These are phyloP conservation scores for Dasyornis broadbenti DNA, from an alignment of 2,113 vertebrate species.

Conservation along the genomic window DNA sequence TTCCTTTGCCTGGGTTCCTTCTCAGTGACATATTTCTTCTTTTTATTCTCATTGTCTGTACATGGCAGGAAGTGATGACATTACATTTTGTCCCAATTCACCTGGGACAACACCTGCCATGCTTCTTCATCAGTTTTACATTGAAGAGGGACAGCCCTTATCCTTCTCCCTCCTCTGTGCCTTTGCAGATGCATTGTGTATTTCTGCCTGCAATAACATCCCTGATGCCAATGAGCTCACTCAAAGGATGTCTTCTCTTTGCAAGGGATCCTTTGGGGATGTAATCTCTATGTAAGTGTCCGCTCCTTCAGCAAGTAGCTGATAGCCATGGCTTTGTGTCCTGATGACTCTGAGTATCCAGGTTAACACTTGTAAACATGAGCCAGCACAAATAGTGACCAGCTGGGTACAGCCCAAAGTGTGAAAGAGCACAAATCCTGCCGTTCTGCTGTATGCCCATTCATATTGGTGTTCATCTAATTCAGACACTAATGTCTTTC, in stretches of 20 bases:
- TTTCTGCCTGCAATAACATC: background rate
- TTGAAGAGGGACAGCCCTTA: background rate
- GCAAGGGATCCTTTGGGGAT: background rate
- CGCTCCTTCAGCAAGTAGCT: background rate
- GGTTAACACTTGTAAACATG: background rate
- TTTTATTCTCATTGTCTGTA: background rate
- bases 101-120: background rate
- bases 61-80: background rate
- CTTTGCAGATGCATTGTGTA: background rate
- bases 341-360: background rate
- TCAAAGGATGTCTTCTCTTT: background rate
- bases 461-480: background rate
- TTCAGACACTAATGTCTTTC: background rate
- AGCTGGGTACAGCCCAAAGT: background rate
- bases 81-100: background rate
- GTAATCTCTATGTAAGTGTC: background rate
- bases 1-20: background rate
- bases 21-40: background rate
- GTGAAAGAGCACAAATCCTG: background rate
- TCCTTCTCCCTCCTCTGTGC: background rate
- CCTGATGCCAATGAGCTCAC: background rate
- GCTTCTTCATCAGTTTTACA: background rate
- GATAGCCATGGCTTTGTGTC: background rate
- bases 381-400: background rate
- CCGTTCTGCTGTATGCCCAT: background rate